These are phyloP conservation scores for Drosophila novamexicana DNA, from an alignment of 1,140 invertebrate species.

Conservation along the genomic window DNA sequence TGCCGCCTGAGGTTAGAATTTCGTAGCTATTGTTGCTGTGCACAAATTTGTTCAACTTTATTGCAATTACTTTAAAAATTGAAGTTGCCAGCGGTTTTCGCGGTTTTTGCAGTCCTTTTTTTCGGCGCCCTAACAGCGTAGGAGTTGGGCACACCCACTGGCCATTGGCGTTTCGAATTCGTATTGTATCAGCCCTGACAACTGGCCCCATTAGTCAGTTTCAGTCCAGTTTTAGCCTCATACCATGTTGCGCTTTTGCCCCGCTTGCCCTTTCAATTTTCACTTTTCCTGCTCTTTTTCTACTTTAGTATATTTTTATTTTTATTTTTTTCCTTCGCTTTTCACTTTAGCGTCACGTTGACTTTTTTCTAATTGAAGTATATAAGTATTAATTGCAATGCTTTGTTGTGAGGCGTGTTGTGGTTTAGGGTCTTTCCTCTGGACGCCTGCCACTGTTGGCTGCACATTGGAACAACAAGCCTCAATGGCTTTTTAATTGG, in stretches of 20 bases:
- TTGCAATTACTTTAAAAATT: slow-evolving; percentile 83
- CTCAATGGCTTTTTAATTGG: slow-evolving; percentile 42
- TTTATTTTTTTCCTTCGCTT: slow-evolving; percentile 25
- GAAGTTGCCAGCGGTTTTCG: slow-evolving; percentile 74
- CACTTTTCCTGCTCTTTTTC: slow-evolving; percentile 54
- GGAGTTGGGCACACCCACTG: neutral
- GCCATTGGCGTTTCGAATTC: slow-evolving; percentile 19
- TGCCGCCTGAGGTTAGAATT: slow-evolving; percentile 62
- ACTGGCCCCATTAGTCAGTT: slow-evolving; percentile 68
- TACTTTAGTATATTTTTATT: slow-evolving; percentile 3
- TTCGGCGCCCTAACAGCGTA: neutral
- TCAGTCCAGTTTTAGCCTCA: slow-evolving; percentile 36
- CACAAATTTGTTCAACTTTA: slow-evolving; percentile 76
- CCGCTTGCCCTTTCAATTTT: slow-evolving; percentile 71
- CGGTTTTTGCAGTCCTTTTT: slow-evolving; percentile 38
- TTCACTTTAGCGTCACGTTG: slow-evolving; percentile 49
- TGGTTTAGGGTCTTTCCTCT: slow-evolving; percentile 45
- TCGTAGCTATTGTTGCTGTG: slow-evolving; percentile 13
- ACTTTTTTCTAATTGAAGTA: slow-evolving; percentile 71
- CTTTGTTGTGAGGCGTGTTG: slow-evolving; percentile 63
- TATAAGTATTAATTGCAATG: slow-evolving; percentile 79
- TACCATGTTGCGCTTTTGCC: slow-evolving; percentile 35
- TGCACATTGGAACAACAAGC: slow-evolving; percentile 11
- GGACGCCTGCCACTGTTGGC: neutral
- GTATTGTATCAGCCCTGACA: slow-evolving; percentile 46